Evolutionary conservation across 2,113 vertebrate genomes (phyloP), one percentile per base, ranked within the genome.

Genomic region (Aphyosemion australe): DNA sequence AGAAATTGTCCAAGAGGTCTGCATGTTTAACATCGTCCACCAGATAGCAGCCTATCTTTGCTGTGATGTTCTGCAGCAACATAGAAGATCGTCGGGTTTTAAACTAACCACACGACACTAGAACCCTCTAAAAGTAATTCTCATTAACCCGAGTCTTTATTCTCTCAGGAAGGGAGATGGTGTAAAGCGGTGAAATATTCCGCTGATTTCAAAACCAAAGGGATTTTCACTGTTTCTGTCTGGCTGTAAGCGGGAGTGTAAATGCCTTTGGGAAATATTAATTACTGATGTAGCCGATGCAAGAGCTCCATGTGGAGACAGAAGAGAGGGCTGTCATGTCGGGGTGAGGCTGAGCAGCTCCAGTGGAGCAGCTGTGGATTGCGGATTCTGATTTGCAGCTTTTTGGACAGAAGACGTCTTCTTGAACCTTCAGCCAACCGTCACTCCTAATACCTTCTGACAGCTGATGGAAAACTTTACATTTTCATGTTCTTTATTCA

Each of bases 21-120:
- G 71, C 52, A 65, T 6, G 13, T 52, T 59, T 37, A 12, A 14
- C 19, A n/a, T 12, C 39, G 53, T 54, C 88, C 88, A 78, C 41
- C n/a, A 83, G 88, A 56, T 80, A 86, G 76, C 86, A 85, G 67
- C 1, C 56, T 84, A 72, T 61, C 78, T 77, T 63, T 60, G 66
- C 14, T 13, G 55, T 12, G 19, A 11, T 26, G 15, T 10, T 15
- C 1, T 14, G 11, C 4, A n/a, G 19, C 15, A 6, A 9, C 58
- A 31, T 10, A 13, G 42, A 62, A 10, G 19, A 8, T 32, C 21
- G 47, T n/a, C n/a, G 15, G 10, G 10, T 12, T 2, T 50, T 42
- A 18, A 65, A 47, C 15, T 10, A 7, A 69, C 21, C 15, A 8
- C 16, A 8, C 53, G 49, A 63, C 58, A 67, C 19, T 54, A 7